Base-by-base conservation (phyloP, 64 coral and sea anemone genomes). In the Acropora tenuis region DNA sequence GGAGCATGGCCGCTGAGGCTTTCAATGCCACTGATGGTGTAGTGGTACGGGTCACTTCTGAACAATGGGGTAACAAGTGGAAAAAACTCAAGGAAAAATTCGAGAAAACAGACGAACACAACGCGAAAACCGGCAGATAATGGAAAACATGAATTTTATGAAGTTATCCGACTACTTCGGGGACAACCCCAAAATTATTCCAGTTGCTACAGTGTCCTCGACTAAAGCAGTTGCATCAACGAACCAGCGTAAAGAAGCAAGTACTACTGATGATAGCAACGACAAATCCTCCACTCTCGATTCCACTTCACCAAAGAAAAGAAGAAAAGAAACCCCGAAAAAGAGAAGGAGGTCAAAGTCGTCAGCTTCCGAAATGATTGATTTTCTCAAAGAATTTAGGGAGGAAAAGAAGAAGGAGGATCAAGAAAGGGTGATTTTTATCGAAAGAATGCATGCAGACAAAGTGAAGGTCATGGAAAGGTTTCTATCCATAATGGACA, bases 391-490 rank as follows among this genome's bases (percentile, higher is more conserved):
- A 9, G 71, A 74, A 30, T 74, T 74, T 74, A 74, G 30, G 40
- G 71, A 74, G 18, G 71, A 74, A 8, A 74, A 74, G 30, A 41
- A 41, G 71, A 74, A 74, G 30, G 71, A 74, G 71, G 71, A 74
- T 1, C 71, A 41, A 41, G 71, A 74, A 74, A 74, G 30, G 6
- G 7, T 74, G n/a, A 0, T 8, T 8, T 41, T 74, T 4, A 41
- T 41, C 6, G 0, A 20, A 74, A 74, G 30, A 30, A 74, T 74
- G 71, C 71, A 74, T 41, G 2, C 18, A 18, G 71, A 42, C n/a
- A 74, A 55, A 55, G 10, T 55, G 52, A 55, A 55, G 52, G 52
- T 55, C 52, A 55, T 55, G 52, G 52, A 55, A 55, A 55, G 52
- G 52, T 55, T 55, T 55, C 52, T 55, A 55, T 55, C 52, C 52